Evolutionary conservation across 2,113 vertebrate species (phyloP).

Genomic region (Mobula hypostoma): DNA sequence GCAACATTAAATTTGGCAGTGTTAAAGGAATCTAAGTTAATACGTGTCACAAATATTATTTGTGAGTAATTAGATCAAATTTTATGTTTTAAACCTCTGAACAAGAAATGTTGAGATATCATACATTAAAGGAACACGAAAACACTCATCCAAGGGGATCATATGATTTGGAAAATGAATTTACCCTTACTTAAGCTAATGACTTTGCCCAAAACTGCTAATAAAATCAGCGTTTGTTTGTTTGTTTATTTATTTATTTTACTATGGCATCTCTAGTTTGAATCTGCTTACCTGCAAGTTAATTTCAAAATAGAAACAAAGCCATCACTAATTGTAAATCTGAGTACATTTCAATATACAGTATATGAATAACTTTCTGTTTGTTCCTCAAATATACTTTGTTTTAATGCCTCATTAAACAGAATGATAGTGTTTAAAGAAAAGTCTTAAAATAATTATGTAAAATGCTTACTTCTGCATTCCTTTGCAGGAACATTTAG

Average conservation of each 20-base stretch:
- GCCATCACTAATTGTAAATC: background rate
- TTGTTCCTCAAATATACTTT: too few species aligned
- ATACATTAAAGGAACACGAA: background rate
- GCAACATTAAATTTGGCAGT: background rate
- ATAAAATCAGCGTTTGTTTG: background rate
- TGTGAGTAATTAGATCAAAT: too few species aligned
- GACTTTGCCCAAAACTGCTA: background rate
- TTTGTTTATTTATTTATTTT: too few species aligned
- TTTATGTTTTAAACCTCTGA: too few species aligned
- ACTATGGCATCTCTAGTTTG: too few species aligned
- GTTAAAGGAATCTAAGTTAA: background rate
- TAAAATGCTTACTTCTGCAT: constrained; percentile 7
- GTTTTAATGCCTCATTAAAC: too few species aligned
- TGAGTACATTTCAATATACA: background rate
- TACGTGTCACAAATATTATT: background rate
- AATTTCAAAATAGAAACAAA: background rate
- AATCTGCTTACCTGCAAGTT: background rate
- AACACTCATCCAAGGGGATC: background rate
- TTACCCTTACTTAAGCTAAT: background rate
- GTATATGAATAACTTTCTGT: too few species aligned
- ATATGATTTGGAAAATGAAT: background rate
- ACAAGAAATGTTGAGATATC: too few species aligned
- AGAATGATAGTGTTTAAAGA: too few species aligned
- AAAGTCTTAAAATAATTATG: too few species aligned
- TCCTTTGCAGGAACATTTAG: constrained; percentile 53